Evolutionary conservation across 2,797 vertebrate genomes (phyloP).

Genomic region (Rhabdomys pumilio): DNA sequence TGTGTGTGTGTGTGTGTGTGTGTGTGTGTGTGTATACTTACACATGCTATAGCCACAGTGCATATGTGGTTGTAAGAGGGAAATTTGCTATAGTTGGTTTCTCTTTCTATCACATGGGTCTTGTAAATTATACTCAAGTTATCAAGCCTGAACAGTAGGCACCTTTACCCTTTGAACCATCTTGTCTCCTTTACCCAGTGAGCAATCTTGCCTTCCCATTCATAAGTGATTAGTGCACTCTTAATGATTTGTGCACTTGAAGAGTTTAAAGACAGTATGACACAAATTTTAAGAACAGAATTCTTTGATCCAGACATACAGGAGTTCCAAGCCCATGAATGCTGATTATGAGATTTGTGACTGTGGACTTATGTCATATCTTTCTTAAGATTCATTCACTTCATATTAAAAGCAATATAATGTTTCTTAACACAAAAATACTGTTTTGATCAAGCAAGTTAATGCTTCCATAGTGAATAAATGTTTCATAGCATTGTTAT

Average conservation of each 20-base stretch:
- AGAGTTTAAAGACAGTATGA: not conserved
- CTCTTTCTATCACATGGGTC: not conserved
- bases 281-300: not conserved
- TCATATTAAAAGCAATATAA: not conserved
- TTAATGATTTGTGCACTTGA: not conserved
- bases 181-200: not conserved
- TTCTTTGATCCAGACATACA: not conserved
- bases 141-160: not conserved
- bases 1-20: not conserved
- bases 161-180: not conserved
- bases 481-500: not conserved
- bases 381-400: not conserved
- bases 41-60: not conserved
- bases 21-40: not conserved
- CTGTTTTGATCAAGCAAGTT: not conserved
- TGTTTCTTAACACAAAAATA: not conserved
- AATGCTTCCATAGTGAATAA: not conserved
- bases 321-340: not conserved
- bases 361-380: not conserved
- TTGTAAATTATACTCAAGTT: no score
- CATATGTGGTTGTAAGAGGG: no score
- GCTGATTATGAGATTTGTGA: not conserved
- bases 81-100: not conserved
- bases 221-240: no score
- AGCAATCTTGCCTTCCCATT: no score